Percentiles rank a stretch among this genome's conserved stretches.
These are phyloP conservation scores for Lagria hirta DNA, from an alignment of 2,888 invertebrate species.

Conservation along the genomic window DNA sequence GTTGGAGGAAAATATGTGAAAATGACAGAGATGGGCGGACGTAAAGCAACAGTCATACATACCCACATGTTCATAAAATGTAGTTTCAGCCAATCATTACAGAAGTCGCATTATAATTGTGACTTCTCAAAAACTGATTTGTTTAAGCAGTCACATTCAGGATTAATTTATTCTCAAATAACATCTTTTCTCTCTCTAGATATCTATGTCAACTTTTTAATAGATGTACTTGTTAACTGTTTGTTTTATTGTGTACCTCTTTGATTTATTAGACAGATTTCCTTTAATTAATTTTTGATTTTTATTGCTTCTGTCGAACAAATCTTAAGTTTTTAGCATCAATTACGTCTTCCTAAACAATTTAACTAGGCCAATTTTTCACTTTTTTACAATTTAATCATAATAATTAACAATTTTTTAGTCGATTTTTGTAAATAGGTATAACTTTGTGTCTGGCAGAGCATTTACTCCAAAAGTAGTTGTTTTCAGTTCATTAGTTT, in stretches of 20 bases:
- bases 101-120: constrained; percentile 33
- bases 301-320: too few relatives aligned
- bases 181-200: constrained; percentile 14
- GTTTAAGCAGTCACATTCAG: constrained; percentile 30
- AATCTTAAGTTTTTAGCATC: too few relatives aligned
- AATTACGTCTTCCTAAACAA: too few relatives aligned
- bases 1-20: constrained; percentile 14
- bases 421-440: too few relatives aligned
- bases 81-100: constrained; percentile 33
- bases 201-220: constrained; percentile 16
- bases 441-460: too few relatives aligned
- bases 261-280: constrained; percentile 24
- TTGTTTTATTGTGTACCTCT: constrained; percentile 17
- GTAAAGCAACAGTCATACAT: constrained; percentile 30
- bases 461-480: too few relatives aligned
- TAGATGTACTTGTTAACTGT: constrained; percentile 15
- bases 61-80: constrained; percentile 33
- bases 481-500: too few relatives aligned
- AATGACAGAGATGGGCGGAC: constrained; percentile 34
- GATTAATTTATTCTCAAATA: constrained; percentile 30
- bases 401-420: too few relatives aligned
- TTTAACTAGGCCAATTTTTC: too few relatives aligned
- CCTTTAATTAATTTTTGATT: constrained; percentile 24
- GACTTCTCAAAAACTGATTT: constrained; percentile 33
- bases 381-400: too few relatives aligned